Base-by-base conservation (phyloP, 2,113 vertebrate genomes). In the Thunnus thynnus region DNA sequence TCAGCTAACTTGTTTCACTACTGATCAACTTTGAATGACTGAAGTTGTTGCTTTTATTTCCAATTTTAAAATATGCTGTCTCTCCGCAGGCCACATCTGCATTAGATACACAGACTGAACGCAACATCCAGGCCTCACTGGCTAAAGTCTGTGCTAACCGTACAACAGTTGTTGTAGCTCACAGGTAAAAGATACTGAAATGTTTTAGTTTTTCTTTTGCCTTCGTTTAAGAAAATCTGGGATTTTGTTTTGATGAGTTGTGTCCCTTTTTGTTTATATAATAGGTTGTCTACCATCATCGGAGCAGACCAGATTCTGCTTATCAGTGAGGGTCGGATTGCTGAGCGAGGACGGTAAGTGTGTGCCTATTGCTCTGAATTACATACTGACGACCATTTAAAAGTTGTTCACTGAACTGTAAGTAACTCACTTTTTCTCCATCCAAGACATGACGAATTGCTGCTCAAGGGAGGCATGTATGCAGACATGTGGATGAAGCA, bases 101-200 rank as follows among this genome's bases (percentile, higher is more conserved):
- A 0, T 93, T 99, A 0, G 98, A 99, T 93, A 99, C 98, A 0
- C 95, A 98, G 74, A 99, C 97, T 0, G 98, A 99, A 74, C 95
- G 98, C 60, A 97, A 97, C 90, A 99, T 99, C 89, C 98, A 99
- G 90, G 95, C 97, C 27, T 99, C 98, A 0, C 84, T 99, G 75
- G 91, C 95, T 65, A 97, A 96, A 90, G 95, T 99, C 72, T 99
- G 98, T 0, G 58, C 95, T 80, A 96, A 96, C 77, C 95, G 95
- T 4, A 99, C 98, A 68, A 97, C 97, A 52, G 70, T 99, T 0
- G 95, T 99, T 0, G 97, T 99, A 11, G 98, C 98, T 51, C 98
- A 99, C 88, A 98, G 98, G 98, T 99, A 94, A 87, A 13, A 32
- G 1, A 63, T 41, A 10, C 3, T 27, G 12, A 55, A 13, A 2